Percentiles rank a stretch among this genome's conserved stretches.
Conservation (phyloP, 2,888 invertebrate genomes). For the Physocephala rufipes region DNA sequence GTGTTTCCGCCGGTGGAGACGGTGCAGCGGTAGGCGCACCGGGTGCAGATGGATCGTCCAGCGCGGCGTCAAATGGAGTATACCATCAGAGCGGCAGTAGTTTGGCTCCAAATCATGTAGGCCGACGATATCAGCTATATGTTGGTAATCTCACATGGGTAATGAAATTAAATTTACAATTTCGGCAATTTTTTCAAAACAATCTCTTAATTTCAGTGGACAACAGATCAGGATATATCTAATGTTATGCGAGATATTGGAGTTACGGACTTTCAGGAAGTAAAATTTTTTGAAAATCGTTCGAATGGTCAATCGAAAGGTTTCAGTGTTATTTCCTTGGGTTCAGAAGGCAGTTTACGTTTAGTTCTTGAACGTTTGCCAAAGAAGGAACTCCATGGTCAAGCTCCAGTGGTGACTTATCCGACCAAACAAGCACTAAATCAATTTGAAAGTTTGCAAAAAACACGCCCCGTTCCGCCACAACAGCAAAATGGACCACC, state of each 20-base stretch:
- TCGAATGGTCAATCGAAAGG: slow-evolving; percentile 99
- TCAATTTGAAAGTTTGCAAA: slow-evolving; percentile 92
- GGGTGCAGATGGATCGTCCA: slow-evolving; percentile 69
- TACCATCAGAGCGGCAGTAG: slow-evolving; percentile 77
- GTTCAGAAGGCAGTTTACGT: slow-evolving; percentile 90
- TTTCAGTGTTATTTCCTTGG: slow-evolving; percentile 94
- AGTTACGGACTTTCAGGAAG: slow-evolving; percentile 93
- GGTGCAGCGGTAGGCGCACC: slow-evolving; percentile 66
- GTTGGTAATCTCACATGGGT: slow-evolving; percentile 99
- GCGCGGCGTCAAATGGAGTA: slow-evolving; percentile 73
- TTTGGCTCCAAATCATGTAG: slow-evolving; percentile 74
- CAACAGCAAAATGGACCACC: slow-evolving; percentile 69
- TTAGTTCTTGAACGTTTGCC: slow-evolving; percentile 91
- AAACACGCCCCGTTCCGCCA: slow-evolving; percentile 85
- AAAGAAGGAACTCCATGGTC: slow-evolving; percentile 96
- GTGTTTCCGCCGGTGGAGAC: slow-evolving; percentile 68
- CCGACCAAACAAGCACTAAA: slow-evolving; percentile 90
- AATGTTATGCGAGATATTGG: slow-evolving; percentile 90
- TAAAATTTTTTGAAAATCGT: slow-evolving; percentile 99
- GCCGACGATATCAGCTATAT: slow-evolving; percentile 89
- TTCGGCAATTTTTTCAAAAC: slow-evolving; percentile 40
- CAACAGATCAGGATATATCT: slow-evolving; percentile 94
- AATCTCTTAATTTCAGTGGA: slow-evolving; percentile 79
- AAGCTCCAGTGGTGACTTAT: slow-evolving; percentile 91
- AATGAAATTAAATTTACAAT: slow-evolving; percentile 62